A percentile compares a stretch with the other conserved stretches of the same genome.
Conservation (phyloP, 2,888 invertebrate species). For the Drosophila rubida region DNA sequence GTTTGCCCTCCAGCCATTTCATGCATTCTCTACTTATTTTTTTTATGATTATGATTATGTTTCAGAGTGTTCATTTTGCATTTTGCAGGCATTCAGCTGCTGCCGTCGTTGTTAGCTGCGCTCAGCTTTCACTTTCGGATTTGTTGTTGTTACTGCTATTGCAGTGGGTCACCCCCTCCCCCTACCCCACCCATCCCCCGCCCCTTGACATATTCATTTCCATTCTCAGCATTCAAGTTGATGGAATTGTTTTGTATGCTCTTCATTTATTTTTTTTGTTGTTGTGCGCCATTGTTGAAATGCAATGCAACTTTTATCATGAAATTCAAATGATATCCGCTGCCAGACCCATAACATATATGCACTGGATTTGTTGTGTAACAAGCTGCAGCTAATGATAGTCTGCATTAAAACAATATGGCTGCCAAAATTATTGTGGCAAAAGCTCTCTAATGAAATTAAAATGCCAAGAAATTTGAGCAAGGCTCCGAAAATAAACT, state of each 20-base stretch:
- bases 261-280: slow-evolving; percentile 15
- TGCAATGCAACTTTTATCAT: slow-evolving; percentile 26
- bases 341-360: not conserved
- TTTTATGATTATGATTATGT: slow-evolving; percentile 72
- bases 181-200: not conserved
- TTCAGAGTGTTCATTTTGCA: slow-evolving; percentile 61
- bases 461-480: not conserved
- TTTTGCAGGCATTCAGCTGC: slow-evolving; percentile 54
- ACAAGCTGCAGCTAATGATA: slow-evolving; percentile 8
- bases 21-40: slow-evolving; percentile 34
- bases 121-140: slow-evolving; percentile 39
- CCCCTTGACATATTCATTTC: slow-evolving; percentile 22
- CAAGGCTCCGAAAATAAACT: not conserved
- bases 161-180: slow-evolving; percentile 14
- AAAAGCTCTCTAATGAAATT: not conserved
- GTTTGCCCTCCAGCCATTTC: slow-evolving; percentile 4
- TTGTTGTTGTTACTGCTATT: slow-evolving; percentile 15
- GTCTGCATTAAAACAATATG: not conserved
- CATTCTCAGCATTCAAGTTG: slow-evolving; percentile 29
- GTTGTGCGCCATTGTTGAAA: slow-evolving; percentile 13
- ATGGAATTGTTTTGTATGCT: slow-evolving; percentile 40
- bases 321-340: slow-evolving; percentile 22
- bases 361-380: slow-evolving; percentile 15
- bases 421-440: not conserved
- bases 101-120: not conserved